Conservation (phyloP, 2,888 invertebrate genomes). For the Mystacides longicornis region DNA sequence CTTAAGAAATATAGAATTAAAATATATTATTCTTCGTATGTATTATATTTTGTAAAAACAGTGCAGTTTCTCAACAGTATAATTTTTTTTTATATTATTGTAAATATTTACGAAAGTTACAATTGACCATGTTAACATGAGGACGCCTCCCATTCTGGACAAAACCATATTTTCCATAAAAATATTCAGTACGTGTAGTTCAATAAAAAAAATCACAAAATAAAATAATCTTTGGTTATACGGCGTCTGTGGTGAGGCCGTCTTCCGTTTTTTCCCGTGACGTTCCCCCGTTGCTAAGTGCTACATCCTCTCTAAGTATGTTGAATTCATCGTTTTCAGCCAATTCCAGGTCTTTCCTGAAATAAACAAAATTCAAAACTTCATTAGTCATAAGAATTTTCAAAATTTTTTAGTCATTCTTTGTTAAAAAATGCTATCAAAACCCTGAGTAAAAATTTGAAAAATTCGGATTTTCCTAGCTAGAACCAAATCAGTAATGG, state of each 20-base stretch:
- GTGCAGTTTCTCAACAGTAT: too few species aligned
- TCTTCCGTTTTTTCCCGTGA: constrained; percentile 32
- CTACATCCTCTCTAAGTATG: constrained; percentile 28
- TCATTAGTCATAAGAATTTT: too few species aligned
- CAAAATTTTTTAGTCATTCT: too few species aligned
- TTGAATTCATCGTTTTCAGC: constrained; percentile 35
- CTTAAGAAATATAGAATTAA: too few species aligned
- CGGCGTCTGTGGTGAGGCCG: constrained; percentile 18
- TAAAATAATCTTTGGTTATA: constrained; percentile 17
- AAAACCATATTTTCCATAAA: not conserved
- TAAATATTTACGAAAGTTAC: not conserved
- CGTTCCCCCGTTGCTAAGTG: constrained; percentile 25
- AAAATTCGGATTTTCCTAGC: not conserved
- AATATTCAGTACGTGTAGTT: not conserved
- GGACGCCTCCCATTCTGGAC: not conserved
- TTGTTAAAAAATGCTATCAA: too few species aligned
- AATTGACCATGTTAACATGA: not conserved
- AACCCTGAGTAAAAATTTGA: not conserved
- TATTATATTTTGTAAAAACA: too few species aligned
- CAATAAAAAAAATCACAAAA: not conserved
- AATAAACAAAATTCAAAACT: constrained; percentile 22
- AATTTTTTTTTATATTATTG: too few species aligned
- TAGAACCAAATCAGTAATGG: too few species aligned
- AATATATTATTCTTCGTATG: too few species aligned
- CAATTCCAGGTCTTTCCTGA: constrained; percentile 36